A percentile compares a stretch with the other conserved stretches of the same genome.
phyloP scores from a whole-genome alignment of 2,888 invertebrate species.

The Lasius fuliginosus region DNA sequence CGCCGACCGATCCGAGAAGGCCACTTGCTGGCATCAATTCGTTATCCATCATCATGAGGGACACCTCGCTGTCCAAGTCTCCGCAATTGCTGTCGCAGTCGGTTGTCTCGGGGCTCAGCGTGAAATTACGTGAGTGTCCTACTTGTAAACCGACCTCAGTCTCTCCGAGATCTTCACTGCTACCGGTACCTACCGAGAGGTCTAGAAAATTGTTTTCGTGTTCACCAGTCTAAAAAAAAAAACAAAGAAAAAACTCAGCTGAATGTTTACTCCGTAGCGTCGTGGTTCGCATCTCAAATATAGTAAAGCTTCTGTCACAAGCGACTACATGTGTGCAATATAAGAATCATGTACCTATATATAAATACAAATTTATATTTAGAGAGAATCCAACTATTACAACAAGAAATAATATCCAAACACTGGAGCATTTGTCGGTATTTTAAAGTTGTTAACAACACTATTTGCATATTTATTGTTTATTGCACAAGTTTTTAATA shows the following conservation, averaged over 20 bases:
- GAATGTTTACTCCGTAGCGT: conserved; percentile 8
- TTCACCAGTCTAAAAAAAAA: conserved; percentile 86
- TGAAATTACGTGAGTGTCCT: conserved; percentile 93
- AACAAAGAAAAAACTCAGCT: conserved; percentile 34
- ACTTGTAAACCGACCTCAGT: conserved; percentile 89
- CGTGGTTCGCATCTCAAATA: neutral
- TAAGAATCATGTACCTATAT: neutral
- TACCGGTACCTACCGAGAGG: conserved; percentile 89
- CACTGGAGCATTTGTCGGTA: neutral
- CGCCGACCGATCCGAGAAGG: conserved; percentile 86
- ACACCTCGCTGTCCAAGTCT: conserved; percentile 95
- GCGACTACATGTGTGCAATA: neutral
- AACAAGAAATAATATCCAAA: neutral
- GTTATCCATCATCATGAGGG: conserved; percentile 91
- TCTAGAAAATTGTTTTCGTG: conserved; percentile 89
- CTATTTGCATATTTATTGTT: neutral
- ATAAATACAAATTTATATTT: conserved; percentile 49
- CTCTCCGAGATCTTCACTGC: conserved; percentile 90
- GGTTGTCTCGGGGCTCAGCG: conserved; percentile 96
- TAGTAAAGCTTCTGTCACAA: neutral
- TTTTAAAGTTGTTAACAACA: neutral
- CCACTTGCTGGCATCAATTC: conserved; percentile 87
- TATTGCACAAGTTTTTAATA: neutral
- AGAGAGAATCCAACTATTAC: conserved; percentile 13
- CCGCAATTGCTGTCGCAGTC: conserved; percentile 96